Evolutionary conservation across 2,113 vertebrate genomes (phyloP).

Genomic region (Tonatia bakeri): DNA sequence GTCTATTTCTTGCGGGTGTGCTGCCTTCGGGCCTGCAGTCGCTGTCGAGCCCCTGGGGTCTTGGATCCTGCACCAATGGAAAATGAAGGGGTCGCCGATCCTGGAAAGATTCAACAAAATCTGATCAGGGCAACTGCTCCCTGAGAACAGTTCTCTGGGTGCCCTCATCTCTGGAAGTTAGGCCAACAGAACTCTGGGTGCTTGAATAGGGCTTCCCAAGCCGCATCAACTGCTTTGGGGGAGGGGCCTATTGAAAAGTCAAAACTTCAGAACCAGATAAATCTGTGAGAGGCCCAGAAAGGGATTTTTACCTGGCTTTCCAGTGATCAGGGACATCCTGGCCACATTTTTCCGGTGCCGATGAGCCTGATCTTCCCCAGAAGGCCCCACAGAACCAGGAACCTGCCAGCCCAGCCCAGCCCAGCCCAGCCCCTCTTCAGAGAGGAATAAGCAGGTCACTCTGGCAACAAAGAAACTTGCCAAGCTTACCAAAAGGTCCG

Average conservation of each 20-base stretch:
- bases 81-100: conserved; percentile 84
- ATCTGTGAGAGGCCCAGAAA: background rate
- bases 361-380: background rate
- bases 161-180: background rate
- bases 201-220: background rate
- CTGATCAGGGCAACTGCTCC: background rate
- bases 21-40: conserved; percentile 92
- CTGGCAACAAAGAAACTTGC: background rate
- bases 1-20: conserved; percentile 92
- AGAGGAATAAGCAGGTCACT: background rate
- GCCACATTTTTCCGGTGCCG: background rate
- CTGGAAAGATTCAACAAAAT: conserved; percentile 77
- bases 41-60: conserved; percentile 84
- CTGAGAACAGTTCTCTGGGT: background rate
- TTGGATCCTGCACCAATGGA: conserved; percentile 94
- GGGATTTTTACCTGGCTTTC: background rate
- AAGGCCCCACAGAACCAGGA: background rate
- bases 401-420: background rate
- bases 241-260: background rate
- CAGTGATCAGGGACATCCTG: background rate
- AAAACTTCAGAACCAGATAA: background rate
- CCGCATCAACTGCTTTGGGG: rapidly evolving
- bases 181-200: background rate
- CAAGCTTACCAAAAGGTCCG: conserved; percentile 83
- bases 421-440: background rate